A percentile compares a stretch with the other conserved stretches of the same genome.
These are phyloP conservation scores for Nansenia antarctica DNA, from an alignment of 2,113 vertebrate species.

Conservation along the genomic window DNA sequence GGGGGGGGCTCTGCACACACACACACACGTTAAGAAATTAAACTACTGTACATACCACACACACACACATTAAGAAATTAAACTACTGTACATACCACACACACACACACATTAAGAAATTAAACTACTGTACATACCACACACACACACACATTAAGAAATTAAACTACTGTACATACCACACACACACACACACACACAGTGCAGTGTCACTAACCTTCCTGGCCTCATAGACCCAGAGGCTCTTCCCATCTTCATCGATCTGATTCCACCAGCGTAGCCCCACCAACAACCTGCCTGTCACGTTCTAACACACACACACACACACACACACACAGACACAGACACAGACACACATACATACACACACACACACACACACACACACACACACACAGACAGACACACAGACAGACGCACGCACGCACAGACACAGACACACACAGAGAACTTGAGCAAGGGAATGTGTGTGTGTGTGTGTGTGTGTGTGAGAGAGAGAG, in stretches of 20 bases:
- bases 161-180: conserved; percentile 14
- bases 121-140: conserved; percentile 19
- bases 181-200: conserved; percentile 4
- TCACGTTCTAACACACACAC: conserved; percentile 77
- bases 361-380: neutral
- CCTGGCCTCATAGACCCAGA: conserved; percentile 88
- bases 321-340: conserved; percentile 16
- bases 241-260: conserved; percentile 86
- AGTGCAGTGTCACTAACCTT: conserved; percentile 67
- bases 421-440: conserved; percentile 14
- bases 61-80: conserved; percentile 18
- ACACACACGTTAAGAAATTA: no score
- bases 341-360: neutral
- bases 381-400: conserved; percentile 15
- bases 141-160: conserved; percentile 19
- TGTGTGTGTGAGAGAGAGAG: neutral
- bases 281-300: conserved; percentile 84
- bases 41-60: conserved; percentile 3
- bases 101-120: neutral
- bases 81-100: conserved; percentile 24
- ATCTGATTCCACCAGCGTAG: conserved; percentile 92
- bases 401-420: neutral
- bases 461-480: neutral
- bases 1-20: conserved; percentile 33
- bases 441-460: neutral